Conservation (phyloP, 1,140 invertebrate genomes). For the Mylabris phalerata region DNA sequence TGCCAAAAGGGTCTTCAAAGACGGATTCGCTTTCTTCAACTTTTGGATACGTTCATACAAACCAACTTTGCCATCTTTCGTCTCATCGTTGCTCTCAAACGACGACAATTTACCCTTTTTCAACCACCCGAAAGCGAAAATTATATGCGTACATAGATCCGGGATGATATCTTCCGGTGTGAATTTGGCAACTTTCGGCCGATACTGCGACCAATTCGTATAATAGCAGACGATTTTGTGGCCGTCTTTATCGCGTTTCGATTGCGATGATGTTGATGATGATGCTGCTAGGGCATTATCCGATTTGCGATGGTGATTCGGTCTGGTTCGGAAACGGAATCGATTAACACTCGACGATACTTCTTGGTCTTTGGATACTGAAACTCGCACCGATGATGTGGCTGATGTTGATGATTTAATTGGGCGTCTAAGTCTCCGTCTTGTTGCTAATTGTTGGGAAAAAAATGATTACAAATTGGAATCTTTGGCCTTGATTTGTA, state of each 20-base stretch:
- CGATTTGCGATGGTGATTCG: slow-evolving; percentile 45
- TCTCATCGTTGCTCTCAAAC: slow-evolving; percentile 89
- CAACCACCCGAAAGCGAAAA: slow-evolving; percentile 94
- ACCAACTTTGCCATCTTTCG: slow-evolving; percentile 84
- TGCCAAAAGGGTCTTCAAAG: slow-evolving; percentile 81
- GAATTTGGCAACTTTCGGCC: slow-evolving; percentile 89
- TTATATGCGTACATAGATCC: slow-evolving; percentile 90
- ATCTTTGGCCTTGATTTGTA: neutral
- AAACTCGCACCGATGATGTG: slow-evolving; percentile 32
- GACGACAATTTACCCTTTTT: slow-evolving; percentile 90
- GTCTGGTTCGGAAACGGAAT: slow-evolving; percentile 60
- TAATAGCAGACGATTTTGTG: slow-evolving; percentile 88
- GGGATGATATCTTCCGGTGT: slow-evolving; percentile 91
- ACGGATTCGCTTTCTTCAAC: slow-evolving; percentile 83
- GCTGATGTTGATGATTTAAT: slow-evolving; percentile 14
- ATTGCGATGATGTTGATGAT: slow-evolving; percentile 42
- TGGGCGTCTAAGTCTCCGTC: slow-evolving; percentile 48
- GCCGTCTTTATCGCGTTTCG: slow-evolving; percentile 50
- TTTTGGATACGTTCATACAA: slow-evolving; percentile 78
- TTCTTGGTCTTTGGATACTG: slow-evolving; percentile 53
- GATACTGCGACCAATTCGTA: slow-evolving; percentile 96
- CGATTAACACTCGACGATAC: slow-evolving; percentile 57
- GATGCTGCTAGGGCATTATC: slow-evolving; percentile 45
- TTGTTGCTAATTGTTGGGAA: slow-evolving; percentile 40
- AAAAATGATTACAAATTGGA: slow-evolving; percentile 5